Base-by-base conservation (phyloP, 1,140 invertebrate species). In the Sesamia nonagrioides region DNA sequence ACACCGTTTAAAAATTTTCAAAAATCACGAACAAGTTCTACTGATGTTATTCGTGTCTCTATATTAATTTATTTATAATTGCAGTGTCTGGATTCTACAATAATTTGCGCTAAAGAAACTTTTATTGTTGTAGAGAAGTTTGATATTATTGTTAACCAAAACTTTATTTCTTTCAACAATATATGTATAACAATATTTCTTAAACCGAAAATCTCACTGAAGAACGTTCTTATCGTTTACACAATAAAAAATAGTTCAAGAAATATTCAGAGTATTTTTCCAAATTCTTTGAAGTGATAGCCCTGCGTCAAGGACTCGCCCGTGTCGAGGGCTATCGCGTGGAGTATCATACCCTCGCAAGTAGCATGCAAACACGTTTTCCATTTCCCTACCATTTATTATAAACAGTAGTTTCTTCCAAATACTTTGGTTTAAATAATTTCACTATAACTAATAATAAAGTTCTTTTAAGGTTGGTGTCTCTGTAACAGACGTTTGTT, bases 311-410 rank as follows among this genome's bases (percentile, higher is more conserved):
- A 82, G 82, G 77, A 80, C 80, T 82, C 79, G 78, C 77, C 83
- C 80, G 78, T 79, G 52, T 82, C 71, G 85, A 90, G 88, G 88
- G 89, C 86, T 87, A 89, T 85, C 85, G 76, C 73, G 75, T 66
- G 61, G 82, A 77, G 78, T 75, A 84, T 78, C 76, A 68, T 77
- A 40, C 84, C 88, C 87, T 85, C 81, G 77, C 80, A 79, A 54
- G 79, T 85, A 80, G 79, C 80, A 80, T 60, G 79, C 69, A 73
- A 69, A 78, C 77, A 79, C 74, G 79, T 81, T 27, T 78, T 40
- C 69, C 61, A 74, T 73, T 63, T 72, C 66, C 56, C 56, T 15
- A 61, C 58, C 37, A 61, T 75, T 75, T 75, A 75, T 63, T 35
- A 63, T 75, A 75, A 75, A 75, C 40, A 74, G 54, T 60, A 42